Evolutionary conservation across 2,888 invertebrate species (phyloP).

Genomic region (Lissonota sp.): DNA sequence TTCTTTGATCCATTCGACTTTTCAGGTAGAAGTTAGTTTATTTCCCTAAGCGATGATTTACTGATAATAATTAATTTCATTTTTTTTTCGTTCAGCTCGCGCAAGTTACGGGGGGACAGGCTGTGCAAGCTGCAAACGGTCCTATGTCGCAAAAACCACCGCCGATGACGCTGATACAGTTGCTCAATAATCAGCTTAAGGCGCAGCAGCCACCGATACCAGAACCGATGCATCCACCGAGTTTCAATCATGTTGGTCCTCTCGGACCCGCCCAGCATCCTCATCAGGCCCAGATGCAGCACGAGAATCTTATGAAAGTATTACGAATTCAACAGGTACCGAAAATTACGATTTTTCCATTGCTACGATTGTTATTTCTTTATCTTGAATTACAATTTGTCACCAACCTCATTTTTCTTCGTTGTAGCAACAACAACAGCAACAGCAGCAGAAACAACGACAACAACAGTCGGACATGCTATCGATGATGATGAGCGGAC

Average conservation of each 20-base stretch:
- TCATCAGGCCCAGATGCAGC: constrained; percentile 82
- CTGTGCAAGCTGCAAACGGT: constrained; percentile 86
- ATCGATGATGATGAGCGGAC: constrained; percentile 87
- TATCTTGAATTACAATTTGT: not conserved
- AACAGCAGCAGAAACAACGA: constrained; percentile 78
- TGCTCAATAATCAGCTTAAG: constrained; percentile 78
- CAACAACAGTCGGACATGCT: constrained; percentile 83
- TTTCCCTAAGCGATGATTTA: not conserved
- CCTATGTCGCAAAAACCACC: constrained; percentile 84
- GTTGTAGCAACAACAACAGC: constrained; percentile 80
- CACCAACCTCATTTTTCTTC: not conserved
- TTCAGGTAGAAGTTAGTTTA: not conserved
- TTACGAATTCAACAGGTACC: constrained; percentile 85
- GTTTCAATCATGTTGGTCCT: constrained; percentile 80
- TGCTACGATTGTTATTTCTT: not conserved
- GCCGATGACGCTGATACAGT: constrained; percentile 81
- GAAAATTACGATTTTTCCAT: not conserved
- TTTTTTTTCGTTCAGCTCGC: constrained; percentile 85
- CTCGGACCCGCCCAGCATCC: constrained; percentile 81
- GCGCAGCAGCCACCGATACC: constrained; percentile 72
- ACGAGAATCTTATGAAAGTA: constrained; percentile 84
- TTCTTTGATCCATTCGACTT: not conserved
- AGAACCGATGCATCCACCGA: constrained; percentile 67
- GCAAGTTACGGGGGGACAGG: constrained; percentile 89
- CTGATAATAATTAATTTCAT: constrained; percentile 18